Evolutionary conservation across 2,797 vertebrate species (phyloP).

Genomic region (Semotilus atromaculatus): DNA sequence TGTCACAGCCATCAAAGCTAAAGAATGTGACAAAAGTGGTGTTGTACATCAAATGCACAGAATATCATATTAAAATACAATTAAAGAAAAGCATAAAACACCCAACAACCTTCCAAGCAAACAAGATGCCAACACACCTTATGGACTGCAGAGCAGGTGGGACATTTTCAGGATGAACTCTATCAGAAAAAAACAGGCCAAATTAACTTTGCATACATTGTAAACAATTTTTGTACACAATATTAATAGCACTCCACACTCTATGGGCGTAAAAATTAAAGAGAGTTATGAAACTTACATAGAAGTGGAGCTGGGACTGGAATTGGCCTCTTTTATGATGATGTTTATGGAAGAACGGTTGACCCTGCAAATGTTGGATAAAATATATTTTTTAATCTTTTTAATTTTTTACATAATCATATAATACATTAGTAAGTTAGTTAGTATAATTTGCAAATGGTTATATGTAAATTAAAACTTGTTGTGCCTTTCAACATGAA

Average conservation of each 20-base stretch:
- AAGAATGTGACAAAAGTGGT: constrained; percentile 29
- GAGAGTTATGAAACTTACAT: background rate
- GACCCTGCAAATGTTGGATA: constrained; percentile 35
- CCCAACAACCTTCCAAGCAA: background rate
- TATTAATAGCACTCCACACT: background rate
- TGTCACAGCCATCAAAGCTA: constrained; percentile 73
- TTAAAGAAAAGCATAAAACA: background rate
- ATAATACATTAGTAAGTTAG: background rate
- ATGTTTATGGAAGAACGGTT: constrained; percentile 38
- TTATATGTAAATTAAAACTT: background rate
- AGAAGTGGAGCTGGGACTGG: background rate
- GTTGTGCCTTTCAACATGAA: background rate
- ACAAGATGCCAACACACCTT: constrained; percentile 55
- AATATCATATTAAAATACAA: background rate
- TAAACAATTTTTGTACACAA: background rate
- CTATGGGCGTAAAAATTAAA: background rate
- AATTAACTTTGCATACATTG: background rate
- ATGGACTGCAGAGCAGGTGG: constrained; percentile 58
- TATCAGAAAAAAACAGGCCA: constrained; percentile 45
- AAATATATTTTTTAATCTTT: background rate
- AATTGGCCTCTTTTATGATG: constrained; percentile 22
- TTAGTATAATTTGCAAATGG: background rate
- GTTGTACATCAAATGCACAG: background rate
- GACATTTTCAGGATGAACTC: constrained; percentile 39
- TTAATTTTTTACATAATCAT: background rate